Base-by-base conservation (phyloP, 2,888 invertebrate species). In the Molanna angustata region DNA sequence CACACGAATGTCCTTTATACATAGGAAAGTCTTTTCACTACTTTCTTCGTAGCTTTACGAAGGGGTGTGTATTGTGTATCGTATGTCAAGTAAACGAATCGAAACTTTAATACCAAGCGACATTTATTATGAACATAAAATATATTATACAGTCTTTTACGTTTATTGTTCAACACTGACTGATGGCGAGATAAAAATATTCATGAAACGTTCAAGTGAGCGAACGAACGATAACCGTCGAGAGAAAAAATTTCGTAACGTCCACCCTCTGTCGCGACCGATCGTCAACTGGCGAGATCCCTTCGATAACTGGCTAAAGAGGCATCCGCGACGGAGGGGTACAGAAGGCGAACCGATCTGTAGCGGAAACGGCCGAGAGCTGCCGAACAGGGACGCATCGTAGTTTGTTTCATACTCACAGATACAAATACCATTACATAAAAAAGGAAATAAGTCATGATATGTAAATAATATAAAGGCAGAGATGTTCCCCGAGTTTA, bases 301-400 rank as follows among this genome's bases (percentile, higher is more conserved):
- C 47, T 35, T 20, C 40, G 57, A 35, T 42, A 54, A 89, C 63
- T 77, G 75, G 58, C 76, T 64, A 47, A 76, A 74, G 46, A 48
- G 45, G 53, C 43, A 44, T 46, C 63, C 59, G 70, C 68, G 69
- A 69, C 67, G 68, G 69, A 61, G 70, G 65, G 69, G 68, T 69
- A 65, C 65, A 67, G 66, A 71, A 70, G 68, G 71, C 48, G 43
- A 69, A 67, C 73, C 76, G 77, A 77, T 68, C 67, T 66, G 70
- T 69, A 72, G 73, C 77, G 76, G 76, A 69, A 69, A 70, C 69
- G 70, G 72, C 72, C 77, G 76, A 75, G 66, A 70, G 70, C 72
- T 73, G 22, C 45, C 57, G 49, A 53, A 46, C 42, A 16, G 39
- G 19, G 45, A 49, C 52, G 52, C 49, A 49, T 49, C 39, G 54